Percentiles rank a stretch among this genome's conserved stretches.
Evolutionary conservation across 2,888 invertebrate species (phyloP).

Genomic region (Acronicta psi): DNA sequence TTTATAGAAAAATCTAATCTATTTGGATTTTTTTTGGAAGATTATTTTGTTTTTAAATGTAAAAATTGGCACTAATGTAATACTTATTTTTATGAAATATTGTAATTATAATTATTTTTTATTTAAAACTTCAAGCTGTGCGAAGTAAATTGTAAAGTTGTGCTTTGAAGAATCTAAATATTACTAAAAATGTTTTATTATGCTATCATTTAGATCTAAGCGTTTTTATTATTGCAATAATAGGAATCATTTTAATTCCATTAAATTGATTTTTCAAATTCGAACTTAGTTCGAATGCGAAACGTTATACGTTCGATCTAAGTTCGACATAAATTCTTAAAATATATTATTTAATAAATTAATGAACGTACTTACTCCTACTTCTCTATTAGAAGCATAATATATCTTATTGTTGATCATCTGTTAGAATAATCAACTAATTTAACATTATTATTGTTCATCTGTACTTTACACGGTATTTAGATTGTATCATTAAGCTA

Average conservation of each 20-base stretch:
- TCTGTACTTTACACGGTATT: constrained; percentile 9
- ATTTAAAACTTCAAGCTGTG: constrained; percentile 41
- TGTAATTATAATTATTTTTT: constrained; percentile 9
- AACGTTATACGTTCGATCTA: not conserved
- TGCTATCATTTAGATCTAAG: constrained; percentile 27
- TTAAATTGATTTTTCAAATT: constrained; percentile 8
- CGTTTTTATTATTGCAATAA: constrained; percentile 39
- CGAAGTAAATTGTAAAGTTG: constrained; percentile 33
- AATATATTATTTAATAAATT: constrained; percentile 21
- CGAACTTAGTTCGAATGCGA: not conserved
- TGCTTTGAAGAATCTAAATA: constrained; percentile 33
- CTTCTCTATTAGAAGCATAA: constrained; percentile 16
- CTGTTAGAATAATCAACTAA: constrained; percentile 15
- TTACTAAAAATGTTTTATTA: constrained; percentile 20
- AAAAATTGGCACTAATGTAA: constrained; percentile 42
- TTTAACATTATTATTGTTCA: constrained; percentile 47
- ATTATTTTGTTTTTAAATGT: constrained; percentile 15
- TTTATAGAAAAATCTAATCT: constrained; percentile 55
- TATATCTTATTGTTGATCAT: constrained; percentile 19
- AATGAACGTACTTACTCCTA: constrained; percentile 19
- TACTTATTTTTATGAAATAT: constrained; percentile 10
- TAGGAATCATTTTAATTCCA: constrained; percentile 24
- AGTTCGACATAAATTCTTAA: constrained; percentile 2
- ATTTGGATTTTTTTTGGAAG: constrained; percentile 41
- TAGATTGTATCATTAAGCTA: constrained; percentile 26